Evolutionary conservation across 2,113 vertebrate species (phyloP), one percentile per base, ranked within the genome.

Genomic region (Cochlearius cochlearius): DNA sequence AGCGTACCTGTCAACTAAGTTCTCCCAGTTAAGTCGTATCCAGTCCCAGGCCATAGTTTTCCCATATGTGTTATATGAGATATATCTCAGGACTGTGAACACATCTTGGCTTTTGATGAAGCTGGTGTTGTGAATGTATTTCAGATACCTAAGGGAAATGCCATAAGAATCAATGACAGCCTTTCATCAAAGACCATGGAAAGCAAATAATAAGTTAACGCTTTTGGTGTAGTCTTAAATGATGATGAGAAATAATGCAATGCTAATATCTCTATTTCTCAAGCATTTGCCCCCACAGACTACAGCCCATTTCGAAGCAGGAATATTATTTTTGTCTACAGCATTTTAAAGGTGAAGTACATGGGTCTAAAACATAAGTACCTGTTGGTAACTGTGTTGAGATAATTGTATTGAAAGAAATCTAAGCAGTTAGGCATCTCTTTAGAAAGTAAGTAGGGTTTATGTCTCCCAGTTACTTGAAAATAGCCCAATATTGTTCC

Each of bases 11-110:
- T 96, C 96, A 29, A 99, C 98, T 53, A 99, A 98, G 94, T 98
- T 99, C 41, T 99, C 92, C 99, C 99, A 99, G 98, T 99, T 99
- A 79, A 99, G 98, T 5, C 98, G 98, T 75, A 99, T 97, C 99
- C 99, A 99, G 68, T 99, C 99, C 99, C 99, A 99, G 86, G 98
- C 99, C 99, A 99, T 99, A n/a, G 56, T 98, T 97, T 99, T 98
- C 53, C 99, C 99, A 26, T 99, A 96, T 93, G 93, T 99, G 91
- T 99, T 99, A 50, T 97, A 98, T 2, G 99, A 99, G 85, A 99
- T 99, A 5, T 99, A 99, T 45, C 96, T 98, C 78, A 99, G 98
- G 86, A 99, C 97, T 12, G 98, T 99, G 95, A 99, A 99, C 72
- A 99, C 97, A 79, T 99, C 99, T 97, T 99, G 99, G 90, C 96